A percentile compares a stretch with the other conserved stretches of the same genome.
phyloP scores from a whole-genome alignment of 2,888 invertebrate species.

The Abrostola tripartita region DNA sequence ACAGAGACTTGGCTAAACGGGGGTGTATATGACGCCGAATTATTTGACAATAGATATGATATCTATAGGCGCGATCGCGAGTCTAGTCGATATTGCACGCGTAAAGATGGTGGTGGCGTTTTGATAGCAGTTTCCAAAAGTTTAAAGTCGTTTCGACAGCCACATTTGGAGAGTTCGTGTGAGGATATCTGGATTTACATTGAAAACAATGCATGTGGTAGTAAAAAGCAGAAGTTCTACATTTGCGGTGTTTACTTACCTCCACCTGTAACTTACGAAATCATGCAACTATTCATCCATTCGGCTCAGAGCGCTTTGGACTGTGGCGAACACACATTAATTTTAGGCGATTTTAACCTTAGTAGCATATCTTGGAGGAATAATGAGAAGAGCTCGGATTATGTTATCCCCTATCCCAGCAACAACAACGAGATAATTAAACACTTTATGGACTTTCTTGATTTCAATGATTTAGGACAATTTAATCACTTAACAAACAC shows the following conservation, averaged over 20 bases:
- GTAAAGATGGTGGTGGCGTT: slow-evolving; percentile 21
- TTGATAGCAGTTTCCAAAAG: slow-evolving; percentile 16
- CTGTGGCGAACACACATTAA: slow-evolving; percentile 1
- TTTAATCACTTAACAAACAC: slow-evolving; percentile 20
- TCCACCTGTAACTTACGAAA: slow-evolving; percentile 13
- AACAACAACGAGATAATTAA: slow-evolving; percentile 5
- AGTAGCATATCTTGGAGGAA: slow-evolving; percentile 12
- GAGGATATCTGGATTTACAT: slow-evolving; percentile 33
- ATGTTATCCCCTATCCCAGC: not conserved
- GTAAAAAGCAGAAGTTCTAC: slow-evolving; percentile 1
- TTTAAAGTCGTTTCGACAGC: slow-evolving; percentile 10
- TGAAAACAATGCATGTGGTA: not conserved
- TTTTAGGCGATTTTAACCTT: slow-evolving; percentile 31
- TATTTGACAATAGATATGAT: slow-evolving; percentile 41
- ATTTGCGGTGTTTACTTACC: slow-evolving; percentile 30
- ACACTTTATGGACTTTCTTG: slow-evolving; percentile 17
- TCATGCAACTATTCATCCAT: slow-evolving; percentile 13
- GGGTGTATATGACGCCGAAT: slow-evolving; percentile 26
- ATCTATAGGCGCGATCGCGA: slow-evolving; percentile 45
- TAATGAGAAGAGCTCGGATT: not conserved
- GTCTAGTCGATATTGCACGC: slow-evolving; percentile 1
- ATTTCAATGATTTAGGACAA: slow-evolving; percentile 17
- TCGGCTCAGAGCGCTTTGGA: slow-evolving; percentile 10
- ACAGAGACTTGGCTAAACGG: slow-evolving; percentile 39
- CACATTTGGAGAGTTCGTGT: slow-evolving; percentile 13